Conservation (phyloP, 1,140 invertebrate species). For the Tetranychus urticae region DNA sequence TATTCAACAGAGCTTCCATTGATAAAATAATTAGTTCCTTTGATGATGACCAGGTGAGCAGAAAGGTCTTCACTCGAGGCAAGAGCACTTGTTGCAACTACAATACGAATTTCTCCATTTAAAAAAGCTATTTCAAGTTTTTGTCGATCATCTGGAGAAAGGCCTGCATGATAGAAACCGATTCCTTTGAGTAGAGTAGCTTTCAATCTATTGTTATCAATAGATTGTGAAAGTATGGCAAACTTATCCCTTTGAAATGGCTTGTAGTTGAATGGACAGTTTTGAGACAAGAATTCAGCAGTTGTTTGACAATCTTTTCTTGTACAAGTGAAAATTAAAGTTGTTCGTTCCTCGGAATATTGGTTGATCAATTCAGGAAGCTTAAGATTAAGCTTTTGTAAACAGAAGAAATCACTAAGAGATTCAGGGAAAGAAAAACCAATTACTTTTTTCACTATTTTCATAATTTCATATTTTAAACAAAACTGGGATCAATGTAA, state of each 20-base stretch:
- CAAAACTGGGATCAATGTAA: too few relatives aligned
- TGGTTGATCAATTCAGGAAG: slow-evolving; percentile 37
- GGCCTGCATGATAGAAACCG: slow-evolving; percentile 88
- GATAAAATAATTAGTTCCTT: slow-evolving; percentile 35
- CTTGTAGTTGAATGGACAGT: slow-evolving; percentile 30
- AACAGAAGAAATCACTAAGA: slow-evolving; percentile 41
- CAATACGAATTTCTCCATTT: slow-evolving; percentile 39
- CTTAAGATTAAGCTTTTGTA: slow-evolving; percentile 46
- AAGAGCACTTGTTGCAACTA: slow-evolving; percentile 82
- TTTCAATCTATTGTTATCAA: slow-evolving; percentile 38
- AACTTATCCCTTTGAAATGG: slow-evolving; percentile 28
- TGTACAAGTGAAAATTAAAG: slow-evolving; percentile 52
- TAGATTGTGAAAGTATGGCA: slow-evolving; percentile 19
- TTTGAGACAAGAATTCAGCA: slow-evolving; percentile 25
- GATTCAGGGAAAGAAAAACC: slow-evolving; percentile 31
- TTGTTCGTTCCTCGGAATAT: slow-evolving; percentile 43
- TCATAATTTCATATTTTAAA: too few relatives aligned
- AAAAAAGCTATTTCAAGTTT: slow-evolving; percentile 69
- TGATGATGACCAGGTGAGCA: slow-evolving; percentile 68
- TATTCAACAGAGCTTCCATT: slow-evolving; percentile 40
- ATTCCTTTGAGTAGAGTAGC: slow-evolving; percentile 64
- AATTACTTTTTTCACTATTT: slow-evolving; percentile 40
- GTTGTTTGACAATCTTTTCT: slow-evolving; percentile 43
- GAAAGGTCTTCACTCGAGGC: slow-evolving; percentile 92
- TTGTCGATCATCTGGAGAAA: slow-evolving; percentile 87